phyloP scores from a whole-genome alignment of 53 echinoderm and acorn worm species.

The Arbacia lixula region DNA sequence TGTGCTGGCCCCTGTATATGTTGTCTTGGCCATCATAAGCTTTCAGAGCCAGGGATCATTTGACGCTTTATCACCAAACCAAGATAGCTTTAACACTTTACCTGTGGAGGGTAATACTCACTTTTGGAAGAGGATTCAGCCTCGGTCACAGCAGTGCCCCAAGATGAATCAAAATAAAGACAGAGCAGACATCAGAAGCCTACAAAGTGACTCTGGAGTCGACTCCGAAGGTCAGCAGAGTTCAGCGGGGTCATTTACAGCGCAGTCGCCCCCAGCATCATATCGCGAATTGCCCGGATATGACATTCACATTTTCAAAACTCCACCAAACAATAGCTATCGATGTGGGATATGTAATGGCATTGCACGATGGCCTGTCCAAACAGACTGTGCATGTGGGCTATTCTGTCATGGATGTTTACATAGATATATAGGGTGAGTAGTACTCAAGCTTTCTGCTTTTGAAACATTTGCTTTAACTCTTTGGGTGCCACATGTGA shows the following conservation, averaged over 20 bases:
- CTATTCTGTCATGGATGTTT: conserved; percentile 50
- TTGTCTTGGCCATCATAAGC: no score
- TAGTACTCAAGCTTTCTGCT: background rate
- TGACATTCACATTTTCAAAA: background rate
- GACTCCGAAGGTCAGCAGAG: conserved; percentile 9
- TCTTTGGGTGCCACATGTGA: no score
- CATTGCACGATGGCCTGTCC: conserved; percentile 30
- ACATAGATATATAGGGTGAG: conserved; percentile 51
- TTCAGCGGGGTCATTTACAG: background rate
- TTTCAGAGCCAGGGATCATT: no score
- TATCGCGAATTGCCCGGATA: conserved; percentile 10
- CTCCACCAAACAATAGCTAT: background rate
- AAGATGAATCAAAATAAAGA: no score
- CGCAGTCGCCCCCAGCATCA: conserved; percentile 9
- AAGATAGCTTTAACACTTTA: no score
- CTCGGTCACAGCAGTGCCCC: no score
- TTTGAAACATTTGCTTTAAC: no score
- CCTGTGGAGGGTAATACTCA: no score
- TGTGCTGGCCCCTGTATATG: no score
- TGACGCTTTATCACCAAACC: no score
- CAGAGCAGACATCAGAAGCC: conserved; percentile 37
- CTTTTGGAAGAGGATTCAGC: no score
- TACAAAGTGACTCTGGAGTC: conserved; percentile 36
- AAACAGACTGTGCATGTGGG: conserved; percentile 48
- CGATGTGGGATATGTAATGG: conserved; percentile 18